Evolutionary conservation across 2,113 vertebrate genomes (phyloP).

Genomic region (Hippopotamus amphibius): DNA sequence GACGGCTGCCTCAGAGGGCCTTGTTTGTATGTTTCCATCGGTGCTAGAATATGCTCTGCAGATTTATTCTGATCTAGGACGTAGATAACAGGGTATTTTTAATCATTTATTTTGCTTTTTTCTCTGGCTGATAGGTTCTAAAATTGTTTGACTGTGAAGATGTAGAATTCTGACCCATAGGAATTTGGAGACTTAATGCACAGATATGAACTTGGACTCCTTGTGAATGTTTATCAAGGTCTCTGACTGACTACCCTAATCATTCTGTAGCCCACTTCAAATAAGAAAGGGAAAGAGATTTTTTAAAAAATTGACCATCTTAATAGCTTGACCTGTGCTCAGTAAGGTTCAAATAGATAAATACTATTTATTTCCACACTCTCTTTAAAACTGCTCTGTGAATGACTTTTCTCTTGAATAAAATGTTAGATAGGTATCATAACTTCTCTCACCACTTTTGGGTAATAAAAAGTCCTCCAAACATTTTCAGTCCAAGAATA

Average conservation of each 20-base stretch:
- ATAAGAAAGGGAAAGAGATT: not conserved
- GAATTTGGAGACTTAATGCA: not conserved
- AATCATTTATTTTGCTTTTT: slow-evolving; percentile 46
- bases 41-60: not conserved
- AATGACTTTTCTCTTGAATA: not conserved
- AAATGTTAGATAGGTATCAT: not conserved
- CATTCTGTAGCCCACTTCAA: not conserved
- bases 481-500: not conserved
- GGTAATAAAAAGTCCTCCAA: not conserved
- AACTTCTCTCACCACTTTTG: not conserved
- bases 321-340: not conserved
- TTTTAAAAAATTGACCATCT: not conserved
- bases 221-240: slow-evolving; percentile 10
- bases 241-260: not conserved
- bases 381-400: not conserved
- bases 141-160: slow-evolving; percentile 19
- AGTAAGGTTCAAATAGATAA: not conserved
- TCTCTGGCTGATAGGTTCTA: not conserved
- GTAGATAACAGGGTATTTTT: not conserved
- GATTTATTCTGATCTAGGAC: slow-evolving; percentile 34
- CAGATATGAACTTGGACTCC: not conserved
- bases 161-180: slow-evolving; percentile 1
- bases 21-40: not conserved
- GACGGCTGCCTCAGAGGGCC: not conserved
- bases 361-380: not conserved